These are phyloP conservation scores for Acromyrmex charruanus DNA, from an alignment of 1,140 invertebrate genomes.

Conservation along the genomic window DNA sequence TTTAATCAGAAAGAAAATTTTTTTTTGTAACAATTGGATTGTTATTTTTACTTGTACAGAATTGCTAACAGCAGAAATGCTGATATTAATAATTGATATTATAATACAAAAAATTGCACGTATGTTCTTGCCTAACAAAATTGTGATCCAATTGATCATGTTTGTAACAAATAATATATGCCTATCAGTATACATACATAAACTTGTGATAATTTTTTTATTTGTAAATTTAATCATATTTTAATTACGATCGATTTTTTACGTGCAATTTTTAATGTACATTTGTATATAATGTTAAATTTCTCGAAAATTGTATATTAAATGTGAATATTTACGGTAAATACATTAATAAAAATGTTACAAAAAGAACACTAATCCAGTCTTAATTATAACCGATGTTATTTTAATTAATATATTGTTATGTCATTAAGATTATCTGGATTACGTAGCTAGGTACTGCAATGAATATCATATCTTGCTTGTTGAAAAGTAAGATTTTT, in stretches of 20 bases:
- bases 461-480: neutral
- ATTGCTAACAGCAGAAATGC: neutral
- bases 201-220: constrained; percentile 20
- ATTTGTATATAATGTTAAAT: constrained; percentile 40
- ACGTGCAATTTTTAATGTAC: constrained; percentile 20
- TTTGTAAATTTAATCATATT: neutral
- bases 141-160: neutral
- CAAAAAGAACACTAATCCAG: neutral
- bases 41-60: constrained; percentile 1
- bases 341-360: constrained; percentile 42
- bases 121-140: constrained; percentile 16
- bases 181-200: neutral
- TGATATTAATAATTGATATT: constrained; percentile 21
- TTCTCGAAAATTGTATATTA: constrained; percentile 27
- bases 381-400: constrained; percentile 1
- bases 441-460: neutral
- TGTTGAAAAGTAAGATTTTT: neutral
- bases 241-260: neutral
- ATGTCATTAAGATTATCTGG: neutral
- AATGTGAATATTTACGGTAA: neutral
- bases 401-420: constrained; percentile 8
- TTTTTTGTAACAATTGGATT: constrained; percentile 1
- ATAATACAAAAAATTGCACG: neutral
- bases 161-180: constrained; percentile 13
- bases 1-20: constrained; percentile 12